These are phyloP conservation scores for Ypsolopha sequella DNA, from an alignment of 2,888 invertebrate species.

Conservation along the genomic window DNA sequence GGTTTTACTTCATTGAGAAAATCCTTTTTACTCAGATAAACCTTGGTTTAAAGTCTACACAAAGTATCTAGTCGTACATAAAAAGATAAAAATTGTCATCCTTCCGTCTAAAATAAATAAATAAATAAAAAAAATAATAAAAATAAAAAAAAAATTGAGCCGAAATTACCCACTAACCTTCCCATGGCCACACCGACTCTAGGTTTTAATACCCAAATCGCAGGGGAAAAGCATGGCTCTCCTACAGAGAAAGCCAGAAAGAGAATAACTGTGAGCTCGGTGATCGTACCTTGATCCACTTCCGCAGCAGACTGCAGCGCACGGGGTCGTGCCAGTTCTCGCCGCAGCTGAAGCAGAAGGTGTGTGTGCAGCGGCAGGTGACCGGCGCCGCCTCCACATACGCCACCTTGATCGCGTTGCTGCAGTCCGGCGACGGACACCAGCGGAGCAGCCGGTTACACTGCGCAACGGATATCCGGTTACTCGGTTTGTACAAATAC, in stretches of 20 bases:
- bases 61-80: too few species aligned
- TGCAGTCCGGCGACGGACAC: conserved; percentile 99
- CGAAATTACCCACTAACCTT: background rate
- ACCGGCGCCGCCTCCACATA: conserved; percentile 93
- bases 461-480: conserved; percentile 46
- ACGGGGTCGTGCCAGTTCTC: conserved; percentile 99
- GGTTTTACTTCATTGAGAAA: too few species aligned
- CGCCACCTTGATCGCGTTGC: conserved; percentile 92
- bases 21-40: too few species aligned
- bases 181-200: background rate
- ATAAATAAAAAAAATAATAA: too few species aligned
- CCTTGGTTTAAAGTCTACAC: too few species aligned
- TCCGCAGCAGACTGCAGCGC: conserved; percentile 90
- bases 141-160: background rate
- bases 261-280: background rate
- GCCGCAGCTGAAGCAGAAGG: conserved; percentile 96
- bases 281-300: conserved; percentile 86
- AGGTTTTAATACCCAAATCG: too few species aligned
- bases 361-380: conserved; percentile 92
- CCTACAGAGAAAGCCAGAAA: too few species aligned
- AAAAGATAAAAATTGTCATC: too few species aligned
- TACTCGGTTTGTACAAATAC: background rate
- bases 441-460: conserved; percentile 96
- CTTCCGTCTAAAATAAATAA: too few species aligned
- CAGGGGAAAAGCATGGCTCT: too few species aligned